Evolutionary conservation across 2,888 invertebrate genomes (phyloP).

Genomic region (Torymus tubicola): DNA sequence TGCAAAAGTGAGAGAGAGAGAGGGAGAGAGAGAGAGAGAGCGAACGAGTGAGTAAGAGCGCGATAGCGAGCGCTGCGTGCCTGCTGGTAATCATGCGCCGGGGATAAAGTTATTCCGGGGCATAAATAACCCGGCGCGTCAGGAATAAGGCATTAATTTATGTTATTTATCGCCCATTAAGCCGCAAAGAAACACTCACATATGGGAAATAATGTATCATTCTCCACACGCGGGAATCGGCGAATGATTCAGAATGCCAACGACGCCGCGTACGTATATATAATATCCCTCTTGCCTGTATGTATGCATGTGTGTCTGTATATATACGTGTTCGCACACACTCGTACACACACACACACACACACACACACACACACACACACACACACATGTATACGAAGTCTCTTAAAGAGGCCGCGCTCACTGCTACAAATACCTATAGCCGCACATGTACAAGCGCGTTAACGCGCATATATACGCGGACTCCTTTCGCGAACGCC

Average conservation of each 20-base stretch:
- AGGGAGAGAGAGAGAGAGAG: slow-evolving; percentile 34
- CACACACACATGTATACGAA: background rate
- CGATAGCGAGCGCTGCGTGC: slow-evolving; percentile 71
- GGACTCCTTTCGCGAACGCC: too few species aligned
- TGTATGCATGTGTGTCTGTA: too few species aligned
- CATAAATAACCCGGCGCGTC: slow-evolving; percentile 75
- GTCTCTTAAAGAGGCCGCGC: slow-evolving; percentile 46
- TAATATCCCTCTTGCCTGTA: too few species aligned
- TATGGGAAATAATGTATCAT: slow-evolving; percentile 76
- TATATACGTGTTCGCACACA: too few species aligned
- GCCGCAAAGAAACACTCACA: slow-evolving; percentile 74
- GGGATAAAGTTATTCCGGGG: slow-evolving; percentile 75
- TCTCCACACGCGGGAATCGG: slow-evolving; percentile 72
- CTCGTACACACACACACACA: too few species aligned
- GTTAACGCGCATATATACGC: background rate
- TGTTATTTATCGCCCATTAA: slow-evolving; percentile 76
- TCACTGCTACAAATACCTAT: background rate
- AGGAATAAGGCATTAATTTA: slow-evolving; percentile 76
- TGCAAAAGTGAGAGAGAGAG: slow-evolving; percentile 52
- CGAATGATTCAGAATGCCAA: slow-evolving; percentile 71
- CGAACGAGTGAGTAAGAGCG: slow-evolving; percentile 49
- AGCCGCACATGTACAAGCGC: background rate
- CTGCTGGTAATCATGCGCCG: slow-evolving; percentile 75
- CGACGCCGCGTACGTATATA: slow-evolving; percentile 12
- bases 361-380: background rate